Evolutionary conservation across 2,888 invertebrate species (phyloP).

Genomic region (Aradus depressus): DNA sequence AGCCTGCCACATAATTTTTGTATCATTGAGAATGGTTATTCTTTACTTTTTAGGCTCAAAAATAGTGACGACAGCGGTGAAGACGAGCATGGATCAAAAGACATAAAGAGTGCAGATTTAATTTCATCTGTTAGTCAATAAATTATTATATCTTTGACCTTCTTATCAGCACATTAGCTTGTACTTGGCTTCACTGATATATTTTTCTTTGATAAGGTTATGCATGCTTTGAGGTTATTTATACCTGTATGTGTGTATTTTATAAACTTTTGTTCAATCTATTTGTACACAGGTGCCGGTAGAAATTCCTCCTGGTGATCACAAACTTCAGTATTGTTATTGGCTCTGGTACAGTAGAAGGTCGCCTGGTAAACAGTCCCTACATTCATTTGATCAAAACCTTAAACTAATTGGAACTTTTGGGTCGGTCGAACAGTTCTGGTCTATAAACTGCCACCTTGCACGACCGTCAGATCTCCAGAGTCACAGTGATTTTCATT

Average conservation of each 20-base stretch:
- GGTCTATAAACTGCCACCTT: constrained; percentile 88
- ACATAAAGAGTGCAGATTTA: constrained; percentile 36
- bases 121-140: constrained; percentile 36
- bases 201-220: no score
- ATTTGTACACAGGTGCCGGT: constrained; percentile 46
- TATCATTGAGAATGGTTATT: neutral
- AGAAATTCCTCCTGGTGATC: constrained; percentile 72
- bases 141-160: no score
- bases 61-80: constrained; percentile 55
- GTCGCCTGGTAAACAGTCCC: constrained; percentile 46
- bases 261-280: no score
- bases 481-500: constrained; percentile 85
- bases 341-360: constrained; percentile 78
- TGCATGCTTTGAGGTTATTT: no score
- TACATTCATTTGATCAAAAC: constrained; percentile 58
- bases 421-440: constrained; percentile 94
- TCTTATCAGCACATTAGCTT: no score
- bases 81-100: constrained; percentile 45
- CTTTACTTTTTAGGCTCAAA: constrained; percentile 39
- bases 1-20: neutral
- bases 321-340: constrained; percentile 85
- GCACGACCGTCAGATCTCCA: constrained; percentile 80
- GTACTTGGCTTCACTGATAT: no score
- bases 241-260: no score
- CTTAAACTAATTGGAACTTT: constrained; percentile 79